phyloP scores from a whole-genome alignment of 2,113 vertebrate species.

The Bucco capensis region DNA sequence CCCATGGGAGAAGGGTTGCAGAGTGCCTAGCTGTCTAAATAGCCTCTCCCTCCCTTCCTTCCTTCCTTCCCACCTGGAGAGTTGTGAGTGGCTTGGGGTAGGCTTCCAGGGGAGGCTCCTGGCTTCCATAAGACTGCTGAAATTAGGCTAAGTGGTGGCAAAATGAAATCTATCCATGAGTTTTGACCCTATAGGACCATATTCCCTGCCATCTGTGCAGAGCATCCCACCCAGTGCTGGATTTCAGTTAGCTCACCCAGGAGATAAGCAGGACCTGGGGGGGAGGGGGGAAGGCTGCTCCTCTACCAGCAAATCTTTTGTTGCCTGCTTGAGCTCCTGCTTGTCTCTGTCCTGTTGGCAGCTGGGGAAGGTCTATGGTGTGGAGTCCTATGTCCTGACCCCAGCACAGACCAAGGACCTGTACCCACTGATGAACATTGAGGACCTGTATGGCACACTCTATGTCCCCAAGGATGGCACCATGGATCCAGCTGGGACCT shows the following conservation, averaged over 20 bases:
- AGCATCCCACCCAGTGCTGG: fast-evolving
- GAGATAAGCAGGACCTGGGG: fast-evolving
- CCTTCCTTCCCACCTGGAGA: not conserved
- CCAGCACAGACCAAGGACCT: slow-evolving; percentile 89
- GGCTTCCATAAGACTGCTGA: not conserved
- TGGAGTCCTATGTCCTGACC: slow-evolving; percentile 91
- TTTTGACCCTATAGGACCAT: fast-evolving
- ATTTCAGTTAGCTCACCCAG: not conserved
- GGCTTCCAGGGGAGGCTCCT: not conserved
- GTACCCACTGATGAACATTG: slow-evolving; percentile 92
- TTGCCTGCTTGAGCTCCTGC: fast-evolving
- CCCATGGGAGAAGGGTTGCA: not conserved
- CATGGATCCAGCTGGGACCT: slow-evolving; percentile 95
- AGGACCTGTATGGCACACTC: slow-evolving; percentile 89
- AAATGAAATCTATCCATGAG: fast-evolving
- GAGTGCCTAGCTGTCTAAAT: too few relatives aligned
- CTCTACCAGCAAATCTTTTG: not conserved
- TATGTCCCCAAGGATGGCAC: slow-evolving; percentile 95
- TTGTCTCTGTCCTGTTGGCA: slow-evolving; percentile 29
- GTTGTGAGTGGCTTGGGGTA: fast-evolving
- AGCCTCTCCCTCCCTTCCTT: too few relatives aligned
- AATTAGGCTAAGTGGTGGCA: not conserved
- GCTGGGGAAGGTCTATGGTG: slow-evolving; percentile 92
- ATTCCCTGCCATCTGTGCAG: not conserved
- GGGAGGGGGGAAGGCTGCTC: too few relatives aligned